Percentiles rank a stretch among this genome's conserved stretches.
phyloP scores from a whole-genome alignment of 2,888 invertebrate genomes.

The Erannis defoliaria region DNA sequence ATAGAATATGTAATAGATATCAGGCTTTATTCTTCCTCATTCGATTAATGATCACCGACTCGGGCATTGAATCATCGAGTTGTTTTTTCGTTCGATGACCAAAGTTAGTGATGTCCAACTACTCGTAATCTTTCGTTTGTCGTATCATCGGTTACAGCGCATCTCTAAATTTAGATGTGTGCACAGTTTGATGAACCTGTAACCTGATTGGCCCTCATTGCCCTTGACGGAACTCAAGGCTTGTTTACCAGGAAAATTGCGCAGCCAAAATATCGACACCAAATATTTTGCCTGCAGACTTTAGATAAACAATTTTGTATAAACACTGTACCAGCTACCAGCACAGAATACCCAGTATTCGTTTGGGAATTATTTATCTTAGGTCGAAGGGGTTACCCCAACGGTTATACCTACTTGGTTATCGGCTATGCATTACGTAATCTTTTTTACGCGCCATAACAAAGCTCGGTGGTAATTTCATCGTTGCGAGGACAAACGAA shows the following conservation, averaged over 20 bases:
- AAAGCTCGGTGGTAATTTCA: conserved; percentile 75
- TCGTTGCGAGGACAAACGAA: conserved; percentile 81
- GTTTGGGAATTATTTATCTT: conserved; percentile 1
- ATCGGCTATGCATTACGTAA: conserved; percentile 64
- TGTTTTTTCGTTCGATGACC: conserved; percentile 14
- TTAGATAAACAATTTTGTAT: conserved; percentile 18
- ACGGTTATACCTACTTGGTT: conserved; percentile 44
- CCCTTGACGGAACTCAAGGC: conserved; percentile 18
- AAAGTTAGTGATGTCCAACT: conserved; percentile 1
- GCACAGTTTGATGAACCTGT: conserved; percentile 19
- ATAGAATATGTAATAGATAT: neutral
- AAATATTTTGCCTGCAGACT: conserved; percentile 31
- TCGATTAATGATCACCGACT: conserved; percentile 11
- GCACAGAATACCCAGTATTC: neutral
- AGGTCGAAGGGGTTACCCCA: conserved; percentile 45
- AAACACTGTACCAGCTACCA: neutral
- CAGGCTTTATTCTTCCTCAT: conserved; percentile 15
- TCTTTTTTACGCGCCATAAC: conserved; percentile 74
- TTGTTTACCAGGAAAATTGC: conserved; percentile 29
- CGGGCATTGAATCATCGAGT: conserved; percentile 27
- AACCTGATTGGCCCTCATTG: conserved; percentile 21
- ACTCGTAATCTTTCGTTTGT: neutral
- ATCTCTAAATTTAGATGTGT: conserved; percentile 14
- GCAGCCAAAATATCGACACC: conserved; percentile 22
- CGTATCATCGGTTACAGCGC: conserved; percentile 2